phyloP scores from a whole-genome alignment of 1,140 invertebrate genomes.

The Pachypeltis micranthus region DNA sequence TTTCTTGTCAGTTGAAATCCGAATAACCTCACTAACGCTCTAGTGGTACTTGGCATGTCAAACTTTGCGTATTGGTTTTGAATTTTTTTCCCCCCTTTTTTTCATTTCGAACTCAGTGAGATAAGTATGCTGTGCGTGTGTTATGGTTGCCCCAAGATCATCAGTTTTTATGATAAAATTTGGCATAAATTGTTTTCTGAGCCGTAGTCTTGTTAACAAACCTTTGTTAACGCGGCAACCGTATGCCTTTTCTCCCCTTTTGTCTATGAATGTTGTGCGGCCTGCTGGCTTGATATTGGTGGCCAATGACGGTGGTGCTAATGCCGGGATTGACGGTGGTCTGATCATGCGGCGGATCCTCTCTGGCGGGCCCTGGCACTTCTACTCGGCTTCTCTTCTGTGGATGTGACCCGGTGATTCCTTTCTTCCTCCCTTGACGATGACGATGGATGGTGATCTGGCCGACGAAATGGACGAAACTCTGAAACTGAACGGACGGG shows the following conservation, averaged over 20 bases:
- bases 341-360: not conserved
- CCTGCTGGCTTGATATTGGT: conserved; percentile 16
- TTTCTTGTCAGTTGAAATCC: conserved; percentile 6
- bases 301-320: conserved; percentile 3
- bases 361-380: not conserved
- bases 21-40: conserved; percentile 7
- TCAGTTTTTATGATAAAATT: conserved; percentile 15
- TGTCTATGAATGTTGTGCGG: conserved; percentile 26
- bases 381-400: not conserved
- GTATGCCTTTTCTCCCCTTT: conserved; percentile 25
- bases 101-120: not conserved
- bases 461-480: conserved; percentile 7
- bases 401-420: conserved; percentile 27
- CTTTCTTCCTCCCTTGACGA: conserved; percentile 17
- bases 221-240: conserved; percentile 28
- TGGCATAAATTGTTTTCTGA: conserved; percentile 23
- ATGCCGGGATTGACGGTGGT: conserved; percentile 3
- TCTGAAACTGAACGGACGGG: not conserved
- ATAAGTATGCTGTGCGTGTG: conserved; percentile 14
- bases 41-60: conserved; percentile 15
- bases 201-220: conserved; percentile 24
- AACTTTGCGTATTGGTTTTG: not conserved
- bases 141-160: not conserved
- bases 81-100: not conserved
- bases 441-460: conserved; percentile 18